Evolutionary conservation across 2,888 invertebrate species (phyloP), one percentile per base, ranked within the genome.

Genomic region (Drosophila buzzatii): DNA sequence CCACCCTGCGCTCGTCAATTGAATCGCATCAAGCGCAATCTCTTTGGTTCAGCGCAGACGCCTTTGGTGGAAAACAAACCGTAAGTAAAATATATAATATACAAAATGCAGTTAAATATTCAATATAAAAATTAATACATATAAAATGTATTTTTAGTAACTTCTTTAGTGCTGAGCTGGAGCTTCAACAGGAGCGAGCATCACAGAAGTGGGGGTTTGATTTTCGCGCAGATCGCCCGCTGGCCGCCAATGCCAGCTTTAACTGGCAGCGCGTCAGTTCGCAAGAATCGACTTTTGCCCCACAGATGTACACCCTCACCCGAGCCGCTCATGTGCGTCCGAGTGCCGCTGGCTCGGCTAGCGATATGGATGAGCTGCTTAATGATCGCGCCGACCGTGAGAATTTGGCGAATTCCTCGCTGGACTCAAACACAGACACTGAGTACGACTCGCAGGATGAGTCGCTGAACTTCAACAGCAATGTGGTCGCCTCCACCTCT

Each of bases 101-200:
- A 18, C 14, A n/a, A 1, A 18, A 27, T 45, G 3, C 18, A 8
- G 5, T 12, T 23, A 12, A 31, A 10, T 33, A 18, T 23, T 2
- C 42, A 3, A 7, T 18, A 23, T n/a, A 10, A 33, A 20, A 41
- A 41, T 16, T 16, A 27, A 41, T 16, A 9, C 7, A 16, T 12
- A 16, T 41, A 9, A 2, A 12, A 10, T 8, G 1, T 18, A 18
- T 41, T 3, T 64, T 18, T 49, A 92, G 91, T 68, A 92, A 90
- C 76, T 76, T 88, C 59, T 91, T 92, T 42, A 88, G 76, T 52
- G 86, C 91, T 45, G 92, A 92, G 72, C 68, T 93, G 49, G 92
- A 93, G 53, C 90, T 90, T 56, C 86, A 91, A 56, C 93, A 92
- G 78, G 91, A 92, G 94, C 95, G 95, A 94, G 96, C 96, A 95